phyloP scores from a whole-genome alignment of 1,140 invertebrate genomes.

The Apolygus lucorum region DNA sequence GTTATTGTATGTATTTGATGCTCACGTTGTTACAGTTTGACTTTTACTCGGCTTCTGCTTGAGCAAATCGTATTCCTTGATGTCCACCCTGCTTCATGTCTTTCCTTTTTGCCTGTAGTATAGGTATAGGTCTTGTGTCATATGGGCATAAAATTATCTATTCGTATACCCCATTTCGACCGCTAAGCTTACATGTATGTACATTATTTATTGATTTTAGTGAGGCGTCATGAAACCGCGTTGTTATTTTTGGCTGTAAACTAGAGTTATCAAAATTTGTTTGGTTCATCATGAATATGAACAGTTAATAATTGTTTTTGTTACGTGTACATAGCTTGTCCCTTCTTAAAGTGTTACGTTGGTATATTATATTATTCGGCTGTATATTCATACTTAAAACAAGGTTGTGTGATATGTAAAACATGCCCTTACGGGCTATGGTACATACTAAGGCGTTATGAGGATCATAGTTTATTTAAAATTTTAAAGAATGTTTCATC shows the following conservation, averaged over 20 bases:
- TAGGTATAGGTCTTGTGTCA: too few relatives aligned
- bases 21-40: too few relatives aligned
- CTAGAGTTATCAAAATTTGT: background rate
- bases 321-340: constrained; percentile 3
- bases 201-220: constrained; percentile 6
- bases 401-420: constrained; percentile 7
- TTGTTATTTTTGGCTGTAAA: constrained; percentile 15
- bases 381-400: constrained; percentile 13
- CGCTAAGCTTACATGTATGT: background rate
- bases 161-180: too few relatives aligned
- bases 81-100: too few relatives aligned
- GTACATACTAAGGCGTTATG: background rate
- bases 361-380: background rate
- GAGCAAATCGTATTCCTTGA: too few relatives aligned
- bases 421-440: background rate
- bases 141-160: too few relatives aligned
- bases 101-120: too few relatives aligned
- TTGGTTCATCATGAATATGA: background rate
- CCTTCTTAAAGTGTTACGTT: background rate
- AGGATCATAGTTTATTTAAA: constrained; percentile 11
- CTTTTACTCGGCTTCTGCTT: too few relatives aligned
- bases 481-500: background rate
- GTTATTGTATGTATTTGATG: too few relatives aligned
- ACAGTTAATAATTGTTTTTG: background rate
- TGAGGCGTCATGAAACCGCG: background rate